Conservation (phyloP, 2,888 invertebrate genomes). For the Leucozona laternaria region DNA sequence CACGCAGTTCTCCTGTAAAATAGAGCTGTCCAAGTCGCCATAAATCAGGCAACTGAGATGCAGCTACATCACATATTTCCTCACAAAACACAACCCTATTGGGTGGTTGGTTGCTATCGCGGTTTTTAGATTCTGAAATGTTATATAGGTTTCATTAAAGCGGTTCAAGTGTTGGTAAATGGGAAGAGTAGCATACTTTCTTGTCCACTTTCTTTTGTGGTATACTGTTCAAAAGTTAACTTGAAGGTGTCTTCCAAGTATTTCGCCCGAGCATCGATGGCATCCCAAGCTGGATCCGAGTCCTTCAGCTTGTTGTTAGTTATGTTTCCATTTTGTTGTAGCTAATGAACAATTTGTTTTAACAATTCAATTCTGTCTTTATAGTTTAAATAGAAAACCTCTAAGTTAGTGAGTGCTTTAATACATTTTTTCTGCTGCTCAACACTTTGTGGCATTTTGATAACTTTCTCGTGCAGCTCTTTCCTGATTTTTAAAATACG, state of each 20-base stretch:
- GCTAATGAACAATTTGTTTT: conserved; percentile 50
- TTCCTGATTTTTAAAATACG: conserved; percentile 92
- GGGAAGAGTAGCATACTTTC: conserved; percentile 77
- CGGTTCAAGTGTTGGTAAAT: background rate
- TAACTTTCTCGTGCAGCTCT: conserved; percentile 91
- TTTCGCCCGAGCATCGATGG: conserved; percentile 92
- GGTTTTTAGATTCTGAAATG: conserved; percentile 79
- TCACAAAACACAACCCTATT: conserved; percentile 91
- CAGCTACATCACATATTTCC: conserved; percentile 90
- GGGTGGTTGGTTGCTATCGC: conserved; percentile 84
- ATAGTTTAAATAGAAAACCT: conserved; percentile 83
- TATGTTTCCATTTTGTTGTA: conserved; percentile 81
- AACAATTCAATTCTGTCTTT: background rate
- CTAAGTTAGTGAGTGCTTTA: conserved; percentile 90
- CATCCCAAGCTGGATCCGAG: conserved; percentile 98
- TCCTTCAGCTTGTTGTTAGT: conserved; percentile 82
- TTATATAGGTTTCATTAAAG: background rate
- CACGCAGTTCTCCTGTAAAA: conserved; percentile 93
- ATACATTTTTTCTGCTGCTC: conserved; percentile 98
- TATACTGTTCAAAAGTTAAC: conserved; percentile 82
- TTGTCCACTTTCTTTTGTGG: conserved; percentile 80
- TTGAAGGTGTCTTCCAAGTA: conserved; percentile 86
- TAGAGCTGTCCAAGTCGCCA: conserved; percentile 98
- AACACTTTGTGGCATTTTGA: conserved; percentile 95
- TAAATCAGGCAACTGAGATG: conserved; percentile 93